These are phyloP conservation scores for Tetramorium alpestre DNA, from an alignment of 1,140 invertebrate species.

Conservation along the genomic window DNA sequence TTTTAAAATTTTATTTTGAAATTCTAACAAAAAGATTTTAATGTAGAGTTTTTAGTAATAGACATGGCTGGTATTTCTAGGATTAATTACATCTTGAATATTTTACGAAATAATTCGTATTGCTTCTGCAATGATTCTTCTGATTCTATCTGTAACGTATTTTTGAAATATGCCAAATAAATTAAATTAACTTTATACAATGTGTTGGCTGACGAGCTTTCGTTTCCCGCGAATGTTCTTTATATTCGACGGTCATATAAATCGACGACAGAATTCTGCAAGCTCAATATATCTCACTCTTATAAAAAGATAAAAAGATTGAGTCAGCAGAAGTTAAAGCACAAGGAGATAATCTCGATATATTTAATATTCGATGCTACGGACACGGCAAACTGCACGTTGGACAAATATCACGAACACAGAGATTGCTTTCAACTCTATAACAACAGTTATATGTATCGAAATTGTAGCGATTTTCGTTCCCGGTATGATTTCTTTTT, in stretches of 20 bases:
- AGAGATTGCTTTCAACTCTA: background rate
- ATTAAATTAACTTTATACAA: background rate
- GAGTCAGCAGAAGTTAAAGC: background rate
- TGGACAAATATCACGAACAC: background rate
- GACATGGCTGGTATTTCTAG: background rate
- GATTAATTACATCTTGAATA: background rate
- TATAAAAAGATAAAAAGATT: background rate
- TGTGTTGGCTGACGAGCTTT: background rate
- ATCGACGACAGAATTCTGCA: background rate
- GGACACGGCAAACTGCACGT: background rate
- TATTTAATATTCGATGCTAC: background rate
- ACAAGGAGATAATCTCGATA: background rate
- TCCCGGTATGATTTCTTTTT: background rate
- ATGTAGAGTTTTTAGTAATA: background rate
- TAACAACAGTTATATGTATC: background rate
- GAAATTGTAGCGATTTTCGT: background rate
- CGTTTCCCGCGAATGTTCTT: background rate
- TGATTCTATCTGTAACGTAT: background rate
- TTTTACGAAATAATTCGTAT: background rate
- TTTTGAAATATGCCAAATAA: background rate
- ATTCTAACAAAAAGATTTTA: background rate
- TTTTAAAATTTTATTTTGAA: background rate
- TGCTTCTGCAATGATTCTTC: background rate
- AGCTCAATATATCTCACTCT: background rate
- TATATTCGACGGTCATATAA: background rate